Evolutionary conservation across 2,113 vertebrate species (phyloP), one percentile per base, ranked within the genome.

Genomic region (Tenebrosternarchus preto): DNA sequence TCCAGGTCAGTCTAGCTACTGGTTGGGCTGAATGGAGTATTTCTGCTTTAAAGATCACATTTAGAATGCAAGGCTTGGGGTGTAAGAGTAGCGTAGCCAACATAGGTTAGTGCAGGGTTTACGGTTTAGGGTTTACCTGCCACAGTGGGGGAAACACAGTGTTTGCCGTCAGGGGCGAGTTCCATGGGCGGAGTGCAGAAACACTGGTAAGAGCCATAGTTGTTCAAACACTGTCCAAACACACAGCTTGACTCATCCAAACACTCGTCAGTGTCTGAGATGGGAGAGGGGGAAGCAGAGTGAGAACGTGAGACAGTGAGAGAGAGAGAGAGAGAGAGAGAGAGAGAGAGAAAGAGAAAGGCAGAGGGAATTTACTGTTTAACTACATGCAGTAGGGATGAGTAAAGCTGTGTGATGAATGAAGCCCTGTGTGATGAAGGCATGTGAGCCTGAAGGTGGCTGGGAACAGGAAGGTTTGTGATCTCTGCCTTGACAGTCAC

Each of bases 251-350:
- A 92, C 85, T 95, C 95, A 79, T 98, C 95, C 75, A 93, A 90
- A 91, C 97, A 99, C 92, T 99, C 97, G 86, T 99, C 91, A 59
- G 95, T 94, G 91, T 99, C 97, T 95, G 84, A 46, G 46, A 11
- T 8, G 9, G 39, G 29, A 60, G 57, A 25, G 19, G 25, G 24
- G 43, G 31, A 39, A 83, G 84, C 82, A 87, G 83, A 81, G 67
- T 29, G 81, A 86, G 20, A 50, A 9, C 17, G 2, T 33, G 24
- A 50, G 53, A 69, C 33, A 12, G 27, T 60, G 50, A 31, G 56
- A 16, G 56, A 43, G 31, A 12, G n/a, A 66, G 50, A 67, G 3
- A 24, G 33, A 43, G 33, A 68, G 20, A 16, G 66, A 43, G 33
- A 15, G 66, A 24, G 9, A n/a, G 22, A 24, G 22, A 61, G 59